These are phyloP conservation scores for Adelphocoris suturalis DNA, from an alignment of 2,888 invertebrate genomes.

Conservation along the genomic window DNA sequence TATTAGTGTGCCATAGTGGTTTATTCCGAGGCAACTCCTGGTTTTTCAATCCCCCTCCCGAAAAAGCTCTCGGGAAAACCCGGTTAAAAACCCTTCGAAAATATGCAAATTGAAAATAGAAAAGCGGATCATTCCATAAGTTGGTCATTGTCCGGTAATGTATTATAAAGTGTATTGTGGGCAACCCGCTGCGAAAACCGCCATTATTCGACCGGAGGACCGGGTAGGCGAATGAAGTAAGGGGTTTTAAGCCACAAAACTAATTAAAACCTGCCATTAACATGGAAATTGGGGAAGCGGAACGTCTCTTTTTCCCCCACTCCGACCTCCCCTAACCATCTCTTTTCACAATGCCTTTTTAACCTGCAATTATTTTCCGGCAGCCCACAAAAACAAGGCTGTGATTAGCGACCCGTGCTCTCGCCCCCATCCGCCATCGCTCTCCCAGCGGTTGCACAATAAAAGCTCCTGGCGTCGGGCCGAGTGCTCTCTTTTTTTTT, in stretches of 20 bases:
- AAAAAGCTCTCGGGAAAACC: background rate
- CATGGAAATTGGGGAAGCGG: conserved; percentile 73
- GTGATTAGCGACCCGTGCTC: conserved; percentile 59
- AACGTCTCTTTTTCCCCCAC: background rate
- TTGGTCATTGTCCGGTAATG: conserved; percentile 71
- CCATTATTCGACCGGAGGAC: conserved; percentile 20
- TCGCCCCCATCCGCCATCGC: conserved; percentile 37
- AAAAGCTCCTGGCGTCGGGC: conserved; percentile 3
- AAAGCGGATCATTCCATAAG: conserved; percentile 68
- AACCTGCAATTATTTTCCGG: conserved; percentile 72
- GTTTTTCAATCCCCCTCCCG: conserved; percentile 21
- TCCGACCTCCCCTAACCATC: background rate
- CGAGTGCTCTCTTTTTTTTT: background rate
- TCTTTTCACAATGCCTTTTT: conserved; percentile 72
- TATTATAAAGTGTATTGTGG: conserved; percentile 71
- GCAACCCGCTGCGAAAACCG: background rate
- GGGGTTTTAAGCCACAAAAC: conserved; percentile 73
- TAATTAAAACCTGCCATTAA: conserved; percentile 74
- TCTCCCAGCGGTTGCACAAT: background rate
- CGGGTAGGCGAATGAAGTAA: conserved; percentile 6
- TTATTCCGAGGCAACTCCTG: background rate
- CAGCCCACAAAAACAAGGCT: conserved; percentile 65
- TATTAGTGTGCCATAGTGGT: background rate
- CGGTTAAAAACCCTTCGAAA: conserved; percentile 3
- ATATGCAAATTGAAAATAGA: conserved; percentile 67